A percentile compares a stretch with the other conserved stretches of the same genome.
These are phyloP conservation scores for Myotis vivesi DNA, from an alignment of 2,797 vertebrate species.

Conservation along the genomic window DNA sequence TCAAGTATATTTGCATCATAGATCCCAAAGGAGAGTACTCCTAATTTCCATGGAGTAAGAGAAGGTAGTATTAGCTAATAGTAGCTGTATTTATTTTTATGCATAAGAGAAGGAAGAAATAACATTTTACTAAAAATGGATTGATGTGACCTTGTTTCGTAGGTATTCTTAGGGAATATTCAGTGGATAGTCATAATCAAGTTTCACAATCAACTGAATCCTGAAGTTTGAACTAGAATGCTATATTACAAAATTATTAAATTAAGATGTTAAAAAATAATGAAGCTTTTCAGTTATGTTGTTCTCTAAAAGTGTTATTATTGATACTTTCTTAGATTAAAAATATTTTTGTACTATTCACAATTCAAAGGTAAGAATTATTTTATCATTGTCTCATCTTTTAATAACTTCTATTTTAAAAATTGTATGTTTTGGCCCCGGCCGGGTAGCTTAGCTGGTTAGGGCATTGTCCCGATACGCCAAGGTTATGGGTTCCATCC, in stretches of 20 bases:
- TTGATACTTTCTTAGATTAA: constrained; percentile 15
- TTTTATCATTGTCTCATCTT: constrained; percentile 14
- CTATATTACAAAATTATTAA: not conserved
- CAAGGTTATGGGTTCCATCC: not conserved
- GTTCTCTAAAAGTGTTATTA: not conserved
- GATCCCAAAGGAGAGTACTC: not conserved
- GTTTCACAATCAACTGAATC: constrained; percentile 39
- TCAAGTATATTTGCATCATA: constrained; percentile 35
- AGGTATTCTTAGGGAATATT: constrained; percentile 27
- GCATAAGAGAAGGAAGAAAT: constrained; percentile 49
- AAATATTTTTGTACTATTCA: constrained; percentile 33
- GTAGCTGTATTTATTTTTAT: constrained; percentile 44
- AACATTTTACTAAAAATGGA: not conserved
- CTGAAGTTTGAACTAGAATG: constrained; percentile 41
- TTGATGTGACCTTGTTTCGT: not conserved
- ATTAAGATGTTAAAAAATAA: constrained; percentile 4
- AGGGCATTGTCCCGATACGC: not conserved
- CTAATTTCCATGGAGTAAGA: not conserved
- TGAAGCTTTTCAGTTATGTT: not conserved
- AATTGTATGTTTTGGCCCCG: not conserved
- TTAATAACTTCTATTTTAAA: not conserved
- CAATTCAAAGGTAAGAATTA: constrained; percentile 39
- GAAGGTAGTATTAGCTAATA: constrained; percentile 40
- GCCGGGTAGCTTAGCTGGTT: not conserved
- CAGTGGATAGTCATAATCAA: not conserved